phyloP scores from a whole-genome alignment of 2,888 invertebrate genomes.

The Electrophaes corylata region DNA sequence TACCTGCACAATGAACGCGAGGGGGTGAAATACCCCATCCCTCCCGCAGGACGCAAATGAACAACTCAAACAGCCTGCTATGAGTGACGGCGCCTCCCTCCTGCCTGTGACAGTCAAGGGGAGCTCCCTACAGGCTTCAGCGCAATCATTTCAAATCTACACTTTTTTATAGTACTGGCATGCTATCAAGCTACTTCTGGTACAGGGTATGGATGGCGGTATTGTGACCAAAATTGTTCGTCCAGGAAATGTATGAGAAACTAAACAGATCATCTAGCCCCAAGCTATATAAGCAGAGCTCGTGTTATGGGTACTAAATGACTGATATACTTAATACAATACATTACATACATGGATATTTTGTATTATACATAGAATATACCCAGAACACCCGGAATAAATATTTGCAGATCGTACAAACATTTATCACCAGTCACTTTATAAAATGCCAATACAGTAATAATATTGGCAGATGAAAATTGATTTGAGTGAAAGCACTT shows the following conservation, averaged over 20 bases:
- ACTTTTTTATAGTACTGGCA: not conserved
- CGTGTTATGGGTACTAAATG: too few relatives aligned
- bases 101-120: constrained; percentile 14
- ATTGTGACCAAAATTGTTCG: too few relatives aligned
- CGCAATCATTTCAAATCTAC: constrained; percentile 24
- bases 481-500: constrained; percentile 15
- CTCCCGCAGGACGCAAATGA: constrained; percentile 3
- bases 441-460: constrained; percentile 4
- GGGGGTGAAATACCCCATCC: not conserved
- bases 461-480: constrained; percentile 25
- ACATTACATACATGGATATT: too few relatives aligned
- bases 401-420: too few relatives aligned
- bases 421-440: constrained; percentile 4
- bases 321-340: too few relatives aligned
- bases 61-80: constrained; percentile 5
- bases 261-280: too few relatives aligned
- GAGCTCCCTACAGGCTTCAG: constrained; percentile 15
- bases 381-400: too few relatives aligned
- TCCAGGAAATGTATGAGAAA: not conserved
- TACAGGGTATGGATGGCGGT: not conserved
- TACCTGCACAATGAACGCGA: not conserved
- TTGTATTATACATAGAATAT: too few relatives aligned
- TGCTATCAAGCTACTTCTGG: not conserved
- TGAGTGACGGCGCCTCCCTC: constrained; percentile 3
- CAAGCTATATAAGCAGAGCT: too few relatives aligned